These are phyloP conservation scores for Onchidella celtica DNA, from an alignment of 2,888 invertebrate species.

Conservation along the genomic window DNA sequence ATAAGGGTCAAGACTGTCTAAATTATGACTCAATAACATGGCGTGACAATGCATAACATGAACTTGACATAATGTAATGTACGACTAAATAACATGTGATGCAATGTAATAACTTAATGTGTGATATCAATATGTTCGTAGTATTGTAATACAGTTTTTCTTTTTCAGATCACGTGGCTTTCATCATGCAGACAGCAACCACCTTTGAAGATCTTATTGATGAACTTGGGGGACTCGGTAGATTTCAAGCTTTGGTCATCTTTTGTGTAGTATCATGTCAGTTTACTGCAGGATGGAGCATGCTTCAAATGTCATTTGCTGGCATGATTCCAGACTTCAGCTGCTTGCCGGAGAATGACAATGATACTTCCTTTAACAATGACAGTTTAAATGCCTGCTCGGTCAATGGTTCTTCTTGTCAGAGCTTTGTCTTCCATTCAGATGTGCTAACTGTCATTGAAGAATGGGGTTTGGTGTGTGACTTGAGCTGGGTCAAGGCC, in stretches of 20 bases:
- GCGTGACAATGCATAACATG: too few relatives aligned
- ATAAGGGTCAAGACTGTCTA: too few relatives aligned
- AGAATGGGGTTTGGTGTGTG: constrained; percentile 75
- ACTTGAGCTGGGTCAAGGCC: constrained; percentile 59
- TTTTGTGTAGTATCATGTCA: constrained; percentile 6
- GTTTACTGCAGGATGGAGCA: constrained; percentile 6
- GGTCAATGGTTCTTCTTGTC: constrained; percentile 11
- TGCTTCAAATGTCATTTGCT: constrained; percentile 28
- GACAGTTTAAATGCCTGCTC: background rate
- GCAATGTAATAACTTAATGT: too few relatives aligned
- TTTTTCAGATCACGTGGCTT: too few relatives aligned
- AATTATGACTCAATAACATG: too few relatives aligned
- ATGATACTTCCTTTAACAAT: background rate
- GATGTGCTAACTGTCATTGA: background rate
- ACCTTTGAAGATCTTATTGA: background rate
- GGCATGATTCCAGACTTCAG: constrained; percentile 33
- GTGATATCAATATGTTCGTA: too few relatives aligned
- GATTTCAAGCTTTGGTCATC: background rate
- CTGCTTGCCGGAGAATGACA: background rate
- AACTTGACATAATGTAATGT: too few relatives aligned
- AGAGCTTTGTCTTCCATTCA: background rate
- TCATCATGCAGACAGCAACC: too few relatives aligned
- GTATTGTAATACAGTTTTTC: too few relatives aligned
- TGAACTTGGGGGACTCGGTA: background rate
- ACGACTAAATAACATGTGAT: too few relatives aligned